Evolutionary conservation across 2,113 vertebrate genomes (phyloP), one percentile per base, ranked within the genome.

Genomic region (Tachuris rubrigastra): DNA sequence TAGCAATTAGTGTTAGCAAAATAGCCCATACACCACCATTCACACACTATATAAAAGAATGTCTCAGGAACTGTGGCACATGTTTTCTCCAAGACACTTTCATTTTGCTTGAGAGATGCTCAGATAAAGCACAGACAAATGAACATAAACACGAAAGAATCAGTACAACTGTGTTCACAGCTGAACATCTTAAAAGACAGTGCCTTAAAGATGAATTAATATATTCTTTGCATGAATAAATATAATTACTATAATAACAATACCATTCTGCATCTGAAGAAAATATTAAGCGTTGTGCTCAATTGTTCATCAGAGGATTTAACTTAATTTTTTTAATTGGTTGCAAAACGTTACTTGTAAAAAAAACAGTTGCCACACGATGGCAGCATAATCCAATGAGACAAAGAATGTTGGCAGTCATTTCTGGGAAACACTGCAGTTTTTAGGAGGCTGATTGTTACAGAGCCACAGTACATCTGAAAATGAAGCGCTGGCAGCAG

Each of bases 341-440:
- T 35, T 7, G 15, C 9, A 56, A 67, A 42, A 27, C 8, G 1
- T 44, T 25, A 5, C 41, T 58, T 53, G 8, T 37, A 56, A 49
- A 59, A 62, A 67, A 68, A 85, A 24, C 6, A 8, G 37, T 60
- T n/a, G 79, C 97, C 98, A 95, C 97, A 58, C 3, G 98, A 84
- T 93, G 98, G 98, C 97, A 96, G 96, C 92, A 95, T 23, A 89
- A 46, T n/a, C 44, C 81, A 92, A 14, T 10, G 53, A 49, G 25
- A 81, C 3, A 37, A 41, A 78, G 60, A 10, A 27, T 9, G 15
- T 80, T 49, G 91, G 69, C 89, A 27, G 13, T 12, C 25, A 5
- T 28, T 80, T 49, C 66, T 96, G 95, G 89, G 92, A 96, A 96
- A 77, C 44, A 21, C 37, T 11, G 53, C 60, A 55, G 31, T 20